These are phyloP conservation scores for Sapajus apella DNA, from an alignment of 2,113 vertebrate genomes.

Conservation along the genomic window DNA sequence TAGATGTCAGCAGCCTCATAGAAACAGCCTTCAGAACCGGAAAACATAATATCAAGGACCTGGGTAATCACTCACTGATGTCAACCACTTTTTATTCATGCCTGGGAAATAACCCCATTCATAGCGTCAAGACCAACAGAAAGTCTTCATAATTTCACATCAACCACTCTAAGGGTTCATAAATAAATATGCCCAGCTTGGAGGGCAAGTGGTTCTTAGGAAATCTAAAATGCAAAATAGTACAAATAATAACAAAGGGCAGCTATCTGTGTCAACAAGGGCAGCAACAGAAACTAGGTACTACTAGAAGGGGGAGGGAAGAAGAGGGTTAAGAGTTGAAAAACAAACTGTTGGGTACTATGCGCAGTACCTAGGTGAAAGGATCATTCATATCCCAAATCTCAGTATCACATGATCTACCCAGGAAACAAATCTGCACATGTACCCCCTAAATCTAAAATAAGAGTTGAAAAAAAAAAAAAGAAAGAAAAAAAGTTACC, in stretches of 20 bases:
- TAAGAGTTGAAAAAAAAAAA: no score
- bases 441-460: no score
- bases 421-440: no score
- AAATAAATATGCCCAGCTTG: background rate
- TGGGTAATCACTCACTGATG: background rate
- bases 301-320: no score
- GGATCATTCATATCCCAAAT: no score
- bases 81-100: conserved; percentile 14
- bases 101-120: conserved; percentile 26
- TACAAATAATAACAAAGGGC: background rate
- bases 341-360: no score
- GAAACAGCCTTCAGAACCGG: background rate
- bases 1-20: background rate
- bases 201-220: background rate
- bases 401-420: no score
- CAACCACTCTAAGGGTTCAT: background rate
- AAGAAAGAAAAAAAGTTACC: background rate
- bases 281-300: no score
- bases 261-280: background rate
- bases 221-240: background rate
- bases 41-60: background rate
- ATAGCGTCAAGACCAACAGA: background rate
- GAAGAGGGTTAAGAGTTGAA: no score
- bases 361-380: no score
- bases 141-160: background rate